A percentile compares a stretch with the other conserved stretches of the same genome.
Evolutionary conservation across 2,888 invertebrate species (phyloP).

Genomic region (Anthrax anthrax): DNA sequence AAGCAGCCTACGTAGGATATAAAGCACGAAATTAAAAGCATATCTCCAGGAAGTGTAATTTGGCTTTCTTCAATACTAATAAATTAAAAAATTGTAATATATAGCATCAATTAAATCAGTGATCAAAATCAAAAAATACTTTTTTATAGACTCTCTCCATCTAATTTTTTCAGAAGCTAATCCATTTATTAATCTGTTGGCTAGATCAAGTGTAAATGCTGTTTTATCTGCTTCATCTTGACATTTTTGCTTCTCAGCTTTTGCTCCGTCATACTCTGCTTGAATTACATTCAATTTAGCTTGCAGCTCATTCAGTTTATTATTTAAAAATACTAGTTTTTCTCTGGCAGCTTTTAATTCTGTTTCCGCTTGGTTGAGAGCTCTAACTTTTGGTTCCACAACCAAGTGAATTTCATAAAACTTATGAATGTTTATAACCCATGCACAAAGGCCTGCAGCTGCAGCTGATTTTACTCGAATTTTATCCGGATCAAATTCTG

Average conservation of each 20-base stretch:
- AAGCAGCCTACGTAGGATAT: constrained; percentile 93
- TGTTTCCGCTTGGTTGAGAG: constrained; percentile 70
- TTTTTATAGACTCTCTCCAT: constrained; percentile 55
- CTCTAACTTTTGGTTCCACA: constrained; percentile 81
- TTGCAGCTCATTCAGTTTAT: constrained; percentile 53
- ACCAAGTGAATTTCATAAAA: constrained; percentile 83
- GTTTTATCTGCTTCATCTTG: constrained; percentile 89
- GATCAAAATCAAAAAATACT: constrained; percentile 27
- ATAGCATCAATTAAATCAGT: not conserved
- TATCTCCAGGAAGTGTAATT: constrained; percentile 74
- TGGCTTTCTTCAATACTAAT: constrained; percentile 52
- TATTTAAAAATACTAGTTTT: constrained; percentile 62
- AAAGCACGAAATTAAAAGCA: constrained; percentile 78
- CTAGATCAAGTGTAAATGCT: constrained; percentile 74
- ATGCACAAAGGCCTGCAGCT: constrained; percentile 84
- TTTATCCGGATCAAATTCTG: constrained; percentile 72
- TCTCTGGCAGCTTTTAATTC: constrained; percentile 70
- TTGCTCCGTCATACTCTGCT: constrained; percentile 73
- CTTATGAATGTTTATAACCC: constrained; percentile 84
- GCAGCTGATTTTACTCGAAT: constrained; percentile 77
- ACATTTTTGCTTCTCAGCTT: constrained; percentile 74
- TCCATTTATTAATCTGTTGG: constrained; percentile 83
- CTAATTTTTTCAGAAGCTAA: constrained; percentile 82
- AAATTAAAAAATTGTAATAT: not conserved
- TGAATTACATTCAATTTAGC: constrained; percentile 59